Evolutionary conservation across 2,888 invertebrate species (phyloP), one percentile per base, ranked within the genome.

Genomic region (Atethmia centrago): DNA sequence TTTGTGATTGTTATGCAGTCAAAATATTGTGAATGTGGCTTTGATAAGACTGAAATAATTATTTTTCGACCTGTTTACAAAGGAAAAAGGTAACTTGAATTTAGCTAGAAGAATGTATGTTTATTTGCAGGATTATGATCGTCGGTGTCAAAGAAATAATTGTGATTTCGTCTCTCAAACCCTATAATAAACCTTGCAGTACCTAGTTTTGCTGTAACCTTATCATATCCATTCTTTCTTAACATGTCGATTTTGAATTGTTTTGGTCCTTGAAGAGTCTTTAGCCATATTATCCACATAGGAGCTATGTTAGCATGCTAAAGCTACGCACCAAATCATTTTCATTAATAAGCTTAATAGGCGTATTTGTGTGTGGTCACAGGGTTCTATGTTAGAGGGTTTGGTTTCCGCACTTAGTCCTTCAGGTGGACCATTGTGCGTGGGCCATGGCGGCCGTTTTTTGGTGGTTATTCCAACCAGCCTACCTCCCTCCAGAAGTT

Each of bases 41-140:
- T 68, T 47, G 80, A 80, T 83, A 83, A 79, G 62, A 83, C 59
- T 62, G 53, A 53, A 65, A 59, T 7, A 71, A 73, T 74, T 83
- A 64, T 67, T n/a, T 62, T 79, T 51, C 49, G 51, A 61, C 68
- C 80, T 55, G 40, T 79, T 66, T 49, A 25, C 69, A 47, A 40
- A 64, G 59, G 9, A 59, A 71, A 14, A 53, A 61, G 63, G 25
- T 12, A 58, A 47, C n/a, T 66, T 53, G 16, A 61, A 56, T 70
- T 47, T 62, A 19, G 19, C 10, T 28, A 25, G 36, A 25, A 47
- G 14, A 51, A 47, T 40, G n/a, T 69, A 28, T 31, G 25, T 53
- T 56, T 66, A 49, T 25, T 72, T 19, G n/a, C 8, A 28, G 28
- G 36, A 4, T 47, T 42, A 28, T 55, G 45, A 36, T 45, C 1